Evolutionary conservation across 2,888 invertebrate genomes (phyloP), one percentile per base, ranked within the genome.

Genomic region (Penaeus monodon): DNA sequence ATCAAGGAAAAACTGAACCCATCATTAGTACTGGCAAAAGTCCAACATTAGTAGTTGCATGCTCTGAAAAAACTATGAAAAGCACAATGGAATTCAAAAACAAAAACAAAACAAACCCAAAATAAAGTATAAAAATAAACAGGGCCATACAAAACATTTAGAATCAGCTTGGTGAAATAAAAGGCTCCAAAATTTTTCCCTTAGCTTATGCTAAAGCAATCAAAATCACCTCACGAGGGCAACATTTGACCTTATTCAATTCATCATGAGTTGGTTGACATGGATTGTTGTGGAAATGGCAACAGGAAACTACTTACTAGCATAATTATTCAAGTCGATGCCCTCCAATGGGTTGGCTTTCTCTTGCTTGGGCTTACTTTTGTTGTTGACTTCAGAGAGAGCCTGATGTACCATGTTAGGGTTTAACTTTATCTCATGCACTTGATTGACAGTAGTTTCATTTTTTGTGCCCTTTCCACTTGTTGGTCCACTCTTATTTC

Each of bases 351-450:
- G 93, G 91, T 93, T 93, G 70, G 91, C 89, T 91, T 93, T 91
- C 92, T 93, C 92, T 89, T 92, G 88, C 92, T 89, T 93, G 84
- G 84, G 77, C 77, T 89, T 88, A 86, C 76, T 88, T 91, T 91
- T 91, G 87, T 90, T 91, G 81, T 90, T 88, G 81, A 91, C 90
- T 85, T 91, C 91, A 84, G 91, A 88, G 77, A 93, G 91, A 79
- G 93, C 93, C 91, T 94, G 94, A 90, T 94, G 93, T n/a, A 94
- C 93, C 74, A 93, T 92, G 90, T 93, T 93, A 64, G 93, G 93
- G 91, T 94, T 93, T 33, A 93, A 91, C 89, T 94, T 94, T n/a
- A 94, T 93, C 86, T 94, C 93, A 90, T 94, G 94, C 64, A 94
- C 92, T 73, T 94, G 92, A 91, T 93, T 94, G 17, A 94, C 93